A percentile compares a stretch with the other conserved stretches of the same genome.
phyloP scores from a whole-genome alignment of 2,797 vertebrate species.

The Betta splendens region DNA sequence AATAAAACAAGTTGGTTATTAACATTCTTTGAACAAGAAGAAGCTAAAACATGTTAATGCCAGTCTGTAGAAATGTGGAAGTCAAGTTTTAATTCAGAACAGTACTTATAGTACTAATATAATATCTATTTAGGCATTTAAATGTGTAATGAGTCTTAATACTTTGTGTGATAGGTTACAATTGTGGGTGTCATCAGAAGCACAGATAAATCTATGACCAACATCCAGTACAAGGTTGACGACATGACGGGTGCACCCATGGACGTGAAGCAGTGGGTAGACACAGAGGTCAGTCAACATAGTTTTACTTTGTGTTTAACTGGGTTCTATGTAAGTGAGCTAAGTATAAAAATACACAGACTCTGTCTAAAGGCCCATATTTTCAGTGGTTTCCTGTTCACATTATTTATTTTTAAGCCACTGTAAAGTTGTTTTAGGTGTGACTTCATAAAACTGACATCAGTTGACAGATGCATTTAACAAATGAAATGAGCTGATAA shows the following conservation, averaged over 20 bases:
- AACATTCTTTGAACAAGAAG: not conserved
- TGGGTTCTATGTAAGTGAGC: no score
- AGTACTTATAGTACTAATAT: not conserved
- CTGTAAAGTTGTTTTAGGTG: not conserved
- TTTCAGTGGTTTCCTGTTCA: not conserved
- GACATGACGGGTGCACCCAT: constrained; percentile 94
- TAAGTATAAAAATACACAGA: not conserved
- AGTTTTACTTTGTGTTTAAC: no score
- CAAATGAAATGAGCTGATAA: not conserved
- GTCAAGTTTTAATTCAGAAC: no score
- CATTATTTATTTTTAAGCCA: fast-evolving
- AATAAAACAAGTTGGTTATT: not conserved
- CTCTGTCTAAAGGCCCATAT: fast-evolving
- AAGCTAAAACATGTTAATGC: no score
- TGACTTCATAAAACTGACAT: not conserved
- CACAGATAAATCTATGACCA: constrained; percentile 95
- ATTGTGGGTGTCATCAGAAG: constrained; percentile 90
- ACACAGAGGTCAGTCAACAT: constrained; percentile 87
- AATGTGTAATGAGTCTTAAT: not conserved
- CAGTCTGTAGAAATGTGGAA: no score
- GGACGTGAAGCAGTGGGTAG: constrained; percentile 97
- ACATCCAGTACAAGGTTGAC: constrained; percentile 96
- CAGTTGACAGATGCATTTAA: no score
- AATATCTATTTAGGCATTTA: not conserved
- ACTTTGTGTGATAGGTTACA: constrained; percentile 82